These are phyloP conservation scores for Hirtodrosophila cameraria DNA, from an alignment of 2,888 invertebrate species.

Conservation along the genomic window DNA sequence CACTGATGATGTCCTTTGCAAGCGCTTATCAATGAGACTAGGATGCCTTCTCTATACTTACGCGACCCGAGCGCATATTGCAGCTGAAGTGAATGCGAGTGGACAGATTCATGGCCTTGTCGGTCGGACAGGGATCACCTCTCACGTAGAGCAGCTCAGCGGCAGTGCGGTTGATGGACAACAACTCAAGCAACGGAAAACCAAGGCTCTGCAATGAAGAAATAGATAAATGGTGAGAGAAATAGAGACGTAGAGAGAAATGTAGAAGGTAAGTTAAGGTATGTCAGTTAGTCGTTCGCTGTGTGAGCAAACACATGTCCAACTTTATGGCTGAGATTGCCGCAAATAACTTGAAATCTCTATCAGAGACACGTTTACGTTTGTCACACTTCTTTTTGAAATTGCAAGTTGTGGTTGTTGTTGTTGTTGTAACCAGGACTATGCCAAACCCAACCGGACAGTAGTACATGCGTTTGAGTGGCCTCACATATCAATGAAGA, in stretches of 20 bases:
- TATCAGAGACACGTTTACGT: slow-evolving; percentile 55
- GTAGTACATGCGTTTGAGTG: slow-evolving; percentile 40
- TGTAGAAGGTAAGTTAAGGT: not conserved
- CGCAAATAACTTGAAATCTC: slow-evolving; percentile 71
- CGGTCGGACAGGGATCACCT: slow-evolving; percentile 80
- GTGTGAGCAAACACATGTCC: slow-evolving; percentile 52
- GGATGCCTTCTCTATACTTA: slow-evolving; percentile 61
- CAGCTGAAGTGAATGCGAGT: slow-evolving; percentile 81
- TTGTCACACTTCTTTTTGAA: slow-evolving; percentile 1
- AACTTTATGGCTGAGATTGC: slow-evolving; percentile 70
- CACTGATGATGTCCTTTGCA: no score
- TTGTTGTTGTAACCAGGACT: slow-evolving; percentile 6
- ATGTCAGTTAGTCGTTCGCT: slow-evolving; percentile 18
- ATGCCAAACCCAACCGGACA: slow-evolving; percentile 1
- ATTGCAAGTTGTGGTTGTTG: slow-evolving; percentile 17
- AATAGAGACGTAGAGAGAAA: no score
- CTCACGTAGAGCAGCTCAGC: slow-evolving; percentile 79
- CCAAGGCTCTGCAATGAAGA: slow-evolving; percentile 81
- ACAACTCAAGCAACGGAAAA: slow-evolving; percentile 77
- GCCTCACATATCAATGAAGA: slow-evolving; percentile 51
- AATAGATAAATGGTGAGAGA: slow-evolving; percentile 1
- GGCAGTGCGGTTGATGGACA: slow-evolving; percentile 72
- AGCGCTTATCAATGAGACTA: no score
- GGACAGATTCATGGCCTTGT: slow-evolving; percentile 73
- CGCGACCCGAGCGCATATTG: slow-evolving; percentile 80